Conservation (phyloP, 1,140 invertebrate species). For the Drosophila ogumai region DNA sequence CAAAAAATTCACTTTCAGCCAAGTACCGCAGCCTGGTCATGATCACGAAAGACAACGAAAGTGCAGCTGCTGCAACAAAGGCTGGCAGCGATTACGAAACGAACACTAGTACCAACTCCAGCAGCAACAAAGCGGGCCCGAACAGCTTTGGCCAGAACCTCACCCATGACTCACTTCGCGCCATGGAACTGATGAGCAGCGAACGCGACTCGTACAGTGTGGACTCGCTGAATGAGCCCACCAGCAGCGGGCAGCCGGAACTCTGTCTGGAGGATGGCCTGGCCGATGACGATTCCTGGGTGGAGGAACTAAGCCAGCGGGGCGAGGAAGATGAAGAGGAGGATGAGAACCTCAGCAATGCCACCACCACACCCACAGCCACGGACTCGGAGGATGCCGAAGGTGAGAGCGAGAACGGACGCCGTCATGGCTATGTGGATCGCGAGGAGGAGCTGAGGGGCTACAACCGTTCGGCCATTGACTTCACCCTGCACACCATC, state of each 20-base stretch:
- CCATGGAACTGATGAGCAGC: constrained; percentile 54
- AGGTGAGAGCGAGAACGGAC: constrained; percentile 55
- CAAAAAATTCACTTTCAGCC: constrained; percentile 86
- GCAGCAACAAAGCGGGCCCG: constrained; percentile 29
- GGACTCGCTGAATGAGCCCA: constrained; percentile 63
- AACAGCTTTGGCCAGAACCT: constrained; percentile 67
- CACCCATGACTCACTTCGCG: constrained; percentile 59
- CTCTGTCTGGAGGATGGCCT: constrained; percentile 90
- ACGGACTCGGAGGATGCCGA: constrained; percentile 86
- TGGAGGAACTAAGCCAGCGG: constrained; percentile 92
- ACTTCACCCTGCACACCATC: constrained; percentile 96
- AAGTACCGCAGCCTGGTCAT: constrained; percentile 94
- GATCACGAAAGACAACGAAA: constrained; percentile 89
- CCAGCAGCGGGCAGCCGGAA: constrained; percentile 10
- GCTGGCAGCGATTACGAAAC: constrained; percentile 35
- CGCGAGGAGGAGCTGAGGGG: constrained; percentile 92
- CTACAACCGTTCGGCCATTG: constrained; percentile 92
- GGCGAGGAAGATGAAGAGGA: constrained; percentile 88
- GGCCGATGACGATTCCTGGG: constrained; percentile 94
- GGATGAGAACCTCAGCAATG: constrained; percentile 88
- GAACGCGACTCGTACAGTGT: constrained; percentile 72
- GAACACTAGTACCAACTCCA: constrained; percentile 27
- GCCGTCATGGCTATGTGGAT: constrained; percentile 86
- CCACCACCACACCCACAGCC: constrained; percentile 86
- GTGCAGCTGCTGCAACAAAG: constrained; percentile 39